Evolutionary conservation across 2,113 vertebrate genomes (phyloP), one percentile per base, ranked within the genome.

Genomic region (Pipra filicauda): DNA sequence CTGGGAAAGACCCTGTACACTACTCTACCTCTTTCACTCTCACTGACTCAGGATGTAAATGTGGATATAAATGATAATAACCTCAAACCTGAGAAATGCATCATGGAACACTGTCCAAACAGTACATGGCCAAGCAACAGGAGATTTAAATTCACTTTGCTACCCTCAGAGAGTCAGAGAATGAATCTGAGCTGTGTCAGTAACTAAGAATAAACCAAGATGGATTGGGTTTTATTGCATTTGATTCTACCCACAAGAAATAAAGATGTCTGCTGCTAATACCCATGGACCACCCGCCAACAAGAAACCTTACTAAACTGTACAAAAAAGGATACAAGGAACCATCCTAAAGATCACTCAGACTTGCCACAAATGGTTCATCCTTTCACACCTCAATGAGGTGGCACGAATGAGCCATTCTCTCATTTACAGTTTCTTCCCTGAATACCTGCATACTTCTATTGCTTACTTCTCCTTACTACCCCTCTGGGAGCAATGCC

Each of bases 401-500:
- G 55, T 76, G 15, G 13, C n/a, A 81, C 74, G 43, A 93, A 61
- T 9, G 9, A 93, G 14, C 41, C 51, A 5, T 52, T 59, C 44
- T 77, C 31, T 89, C 85, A 11, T 71, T 72, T 55, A 24, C 51
- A 80, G 61, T 49, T 80, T 79, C 57, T 87, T 52, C 52, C 24
- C 51, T 70, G 65, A 80, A 92, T 83, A 95, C 95, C 92, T 89
- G 67, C 76, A 76, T 31, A 65, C 11, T 75, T 88, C 81, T 84
- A 20, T 51, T 87, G 95, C 92, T 95, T 89, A 88, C 66, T 95
- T 80, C 76, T 79, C 74, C 91, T 91, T 95, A 97, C 57, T 91
- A 84, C 81, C 75, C 97, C 97, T 95, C 58, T 82, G 97, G 97
- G 97, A 97, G 76, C 82, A 91, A 83, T 91, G 91, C 66, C 57